Evolutionary conservation across 1,140 invertebrate genomes (phyloP).

Genomic region (Vanessa atalanta): DNA sequence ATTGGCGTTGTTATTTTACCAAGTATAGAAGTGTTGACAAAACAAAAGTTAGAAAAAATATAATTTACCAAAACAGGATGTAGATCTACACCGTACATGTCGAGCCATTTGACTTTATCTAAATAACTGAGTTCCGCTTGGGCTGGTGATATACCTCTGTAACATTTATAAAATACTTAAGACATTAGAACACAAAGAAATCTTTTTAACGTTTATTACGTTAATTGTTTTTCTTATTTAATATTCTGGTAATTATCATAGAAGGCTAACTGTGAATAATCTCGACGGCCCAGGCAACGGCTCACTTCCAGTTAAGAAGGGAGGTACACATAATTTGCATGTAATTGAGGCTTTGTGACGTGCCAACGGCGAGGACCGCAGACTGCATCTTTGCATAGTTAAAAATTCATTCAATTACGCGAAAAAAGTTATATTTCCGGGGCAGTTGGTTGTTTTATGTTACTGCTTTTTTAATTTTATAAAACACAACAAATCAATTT

Average conservation of each 20-base stretch:
- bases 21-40: slow-evolving; percentile 12
- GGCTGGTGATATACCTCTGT: slow-evolving; percentile 82
- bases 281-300: slow-evolving; percentile 23
- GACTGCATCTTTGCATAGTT: slow-evolving; percentile 71
- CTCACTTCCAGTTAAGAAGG: slow-evolving; percentile 30
- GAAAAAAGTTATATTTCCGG: slow-evolving; percentile 68
- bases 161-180: slow-evolving; percentile 48
- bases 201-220: slow-evolving; percentile 39
- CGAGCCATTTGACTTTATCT: slow-evolving; percentile 96
- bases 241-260: slow-evolving; percentile 48
- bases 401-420: slow-evolving; percentile 76
- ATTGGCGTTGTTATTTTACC: slow-evolving; percentile 37
- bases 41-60: background rate
- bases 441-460: background rate
- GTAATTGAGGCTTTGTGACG: slow-evolving; percentile 73
- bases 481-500: background rate
- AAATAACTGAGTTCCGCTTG: slow-evolving; percentile 93
- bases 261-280: slow-evolving; percentile 62
- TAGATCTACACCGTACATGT: slow-evolving; percentile 98
- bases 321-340: slow-evolving; percentile 74
- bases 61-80: slow-evolving; percentile 82
- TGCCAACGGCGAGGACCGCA: slow-evolving; percentile 47
- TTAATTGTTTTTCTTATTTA: slow-evolving; percentile 52
- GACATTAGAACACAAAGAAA: slow-evolving; percentile 34
- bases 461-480: background rate